Conservation (phyloP, 2,113 vertebrate species). For the Pachyramphus minor region DNA sequence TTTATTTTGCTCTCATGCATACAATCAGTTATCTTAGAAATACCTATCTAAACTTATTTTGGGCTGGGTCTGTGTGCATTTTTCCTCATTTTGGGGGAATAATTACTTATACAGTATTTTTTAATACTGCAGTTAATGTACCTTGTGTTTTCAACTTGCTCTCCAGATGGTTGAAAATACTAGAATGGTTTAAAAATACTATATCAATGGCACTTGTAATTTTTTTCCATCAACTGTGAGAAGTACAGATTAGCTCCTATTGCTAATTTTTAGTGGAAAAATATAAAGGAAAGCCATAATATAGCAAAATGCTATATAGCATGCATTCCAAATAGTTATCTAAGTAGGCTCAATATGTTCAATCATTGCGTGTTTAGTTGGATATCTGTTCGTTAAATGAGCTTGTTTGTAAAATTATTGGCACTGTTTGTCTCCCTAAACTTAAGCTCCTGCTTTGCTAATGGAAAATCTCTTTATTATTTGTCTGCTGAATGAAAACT, state of each 20-base stretch:
- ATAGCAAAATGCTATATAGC: background rate
- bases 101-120: background rate
- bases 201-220: background rate
- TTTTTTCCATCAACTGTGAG: background rate
- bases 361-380: background rate
- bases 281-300: background rate
- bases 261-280: background rate
- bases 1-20: background rate
- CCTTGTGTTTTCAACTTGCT: background rate
- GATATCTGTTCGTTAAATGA: background rate
- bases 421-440: background rate
- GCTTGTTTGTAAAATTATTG: background rate
- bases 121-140: background rate
- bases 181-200: background rate
- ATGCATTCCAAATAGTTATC: background rate
- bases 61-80: background rate
- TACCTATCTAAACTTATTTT: background rate
- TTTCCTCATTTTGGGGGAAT: background rate
- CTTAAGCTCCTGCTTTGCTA: background rate
- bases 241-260: background rate
- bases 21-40: background rate
- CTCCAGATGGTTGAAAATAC: background rate
- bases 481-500: background rate
- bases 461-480: background rate
- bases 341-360: background rate